Evolutionary conservation across 2,888 invertebrate species (phyloP), one percentile per base, ranked within the genome.

Genomic region (Rhagonycha lutea): DNA sequence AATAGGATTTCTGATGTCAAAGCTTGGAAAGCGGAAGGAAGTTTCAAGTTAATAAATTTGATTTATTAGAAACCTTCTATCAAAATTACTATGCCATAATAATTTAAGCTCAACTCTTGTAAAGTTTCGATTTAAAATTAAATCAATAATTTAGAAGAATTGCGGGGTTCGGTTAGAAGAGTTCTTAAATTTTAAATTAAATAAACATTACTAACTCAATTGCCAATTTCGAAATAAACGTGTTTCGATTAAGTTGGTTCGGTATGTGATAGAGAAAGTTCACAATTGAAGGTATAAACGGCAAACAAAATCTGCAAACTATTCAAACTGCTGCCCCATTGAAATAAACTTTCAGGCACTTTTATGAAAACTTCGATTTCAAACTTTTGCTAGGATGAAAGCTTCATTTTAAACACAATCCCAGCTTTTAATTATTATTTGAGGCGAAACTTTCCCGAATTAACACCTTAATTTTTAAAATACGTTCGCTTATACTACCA

Each of bases 41-140:
- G 74, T 77, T 77, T 71, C 73, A 76, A 77, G 77, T 73, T 77
- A 77, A 77, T 77, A 73, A 77, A 77, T 77, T 77, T 77, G 77
- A 77, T 77, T 77, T 77, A 77, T 77, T 77, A 74, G 32, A 28
- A 65, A 74, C 61, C 74, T 77, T 71, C 71, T 69, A 70, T 76
- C 73, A 76, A 76, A 72, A 73, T 76, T 76, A 76, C 68, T 73
- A 69, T 69, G 62, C 63, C 69, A 71, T 62, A 68, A 72, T 75
- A 75, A 70, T 74, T 70, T 70, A 70, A 32, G 47, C 62, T 47
- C 47, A 29, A 70, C 24, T 62, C 68, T 47, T 18, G 29, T 29
- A 32, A 68, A 28, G 26, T 68, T 28, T 68, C 18, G 32, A 24
- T 26, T 32, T 28, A 68, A 14, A 68, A 28, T 32, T n/a, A 32